These are phyloP conservation scores for Aphyosemion australe DNA, from an alignment of 2,113 vertebrate genomes.

Conservation along the genomic window DNA sequence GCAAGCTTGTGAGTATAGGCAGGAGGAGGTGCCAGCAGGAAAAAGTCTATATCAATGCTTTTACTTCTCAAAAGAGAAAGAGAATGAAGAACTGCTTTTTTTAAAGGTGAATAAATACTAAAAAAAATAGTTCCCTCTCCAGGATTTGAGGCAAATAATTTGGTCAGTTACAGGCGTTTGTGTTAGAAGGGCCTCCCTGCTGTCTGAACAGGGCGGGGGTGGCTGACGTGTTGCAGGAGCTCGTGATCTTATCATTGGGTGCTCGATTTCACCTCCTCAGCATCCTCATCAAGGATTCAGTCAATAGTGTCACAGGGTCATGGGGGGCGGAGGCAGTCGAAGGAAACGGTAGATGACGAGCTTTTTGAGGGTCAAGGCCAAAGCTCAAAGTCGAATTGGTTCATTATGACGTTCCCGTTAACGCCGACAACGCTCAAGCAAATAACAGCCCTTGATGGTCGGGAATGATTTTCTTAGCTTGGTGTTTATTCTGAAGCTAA, in stretches of 20 bases:
- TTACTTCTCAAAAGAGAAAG: constrained; percentile 41
- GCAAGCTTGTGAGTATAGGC: constrained; percentile 9
- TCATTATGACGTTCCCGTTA: constrained; percentile 4
- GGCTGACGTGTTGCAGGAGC: constrained; percentile 52
- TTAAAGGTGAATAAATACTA: not conserved
- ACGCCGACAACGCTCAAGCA: constrained; percentile 1
- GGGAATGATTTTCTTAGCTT: not conserved
- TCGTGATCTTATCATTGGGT: constrained; percentile 86
- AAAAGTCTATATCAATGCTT: constrained; percentile 9
- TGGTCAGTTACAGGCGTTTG: not conserved
- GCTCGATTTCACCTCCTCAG: constrained; percentile 88
- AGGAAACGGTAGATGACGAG: constrained; percentile 54
- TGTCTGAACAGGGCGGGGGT: constrained; percentile 49
- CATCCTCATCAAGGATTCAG: constrained; percentile 84
- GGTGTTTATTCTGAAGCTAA: not conserved
- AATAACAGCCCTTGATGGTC: constrained; percentile 12
- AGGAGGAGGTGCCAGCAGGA: constrained; percentile 20
- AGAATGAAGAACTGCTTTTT: not conserved
- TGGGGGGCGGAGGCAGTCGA: constrained; percentile 37
- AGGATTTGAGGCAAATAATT: not conserved
- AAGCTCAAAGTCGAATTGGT: constrained; percentile 40
- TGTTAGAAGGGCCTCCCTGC: constrained; percentile 6
- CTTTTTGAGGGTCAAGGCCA: constrained; percentile 41
- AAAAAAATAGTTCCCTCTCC: too few relatives aligned
- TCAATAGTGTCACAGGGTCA: constrained; percentile 80